phyloP scores from a whole-genome alignment of 2,888 invertebrate species.

The Lycocerus yunnanus region DNA sequence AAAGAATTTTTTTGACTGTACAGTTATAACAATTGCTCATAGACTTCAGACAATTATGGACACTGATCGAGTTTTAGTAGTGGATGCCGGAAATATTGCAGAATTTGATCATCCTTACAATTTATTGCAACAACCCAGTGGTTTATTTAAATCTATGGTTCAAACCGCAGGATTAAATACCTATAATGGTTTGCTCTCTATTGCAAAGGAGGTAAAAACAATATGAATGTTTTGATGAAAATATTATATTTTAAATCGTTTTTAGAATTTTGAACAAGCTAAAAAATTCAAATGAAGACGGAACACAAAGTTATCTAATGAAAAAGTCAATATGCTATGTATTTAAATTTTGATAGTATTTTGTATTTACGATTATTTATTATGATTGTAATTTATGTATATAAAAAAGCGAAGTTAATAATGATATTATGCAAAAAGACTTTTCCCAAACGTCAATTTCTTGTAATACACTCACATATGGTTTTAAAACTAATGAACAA shows the following conservation, averaged over 20 bases:
- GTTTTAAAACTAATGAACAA: too few relatives aligned
- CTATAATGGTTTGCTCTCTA: slow-evolving; percentile 40
- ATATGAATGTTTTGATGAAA: background rate
- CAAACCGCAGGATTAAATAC: slow-evolving; percentile 64
- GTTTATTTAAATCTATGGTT: slow-evolving; percentile 69
- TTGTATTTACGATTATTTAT: too few relatives aligned
- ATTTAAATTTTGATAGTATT: too few relatives aligned
- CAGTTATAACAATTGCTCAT: slow-evolving; percentile 80
- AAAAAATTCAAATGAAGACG: background rate
- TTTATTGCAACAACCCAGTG: slow-evolving; percentile 65
- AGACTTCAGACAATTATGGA: slow-evolving; percentile 82
- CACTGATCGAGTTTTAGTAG: slow-evolving; percentile 76
- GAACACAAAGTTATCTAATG: too few relatives aligned
- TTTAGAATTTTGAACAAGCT: background rate
- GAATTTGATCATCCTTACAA: slow-evolving; percentile 75
- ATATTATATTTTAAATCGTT: background rate
- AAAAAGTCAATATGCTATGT: too few relatives aligned
- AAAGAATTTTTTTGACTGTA: slow-evolving; percentile 71
- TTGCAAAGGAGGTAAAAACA: slow-evolving; percentile 45
- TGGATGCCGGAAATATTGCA: slow-evolving; percentile 72
- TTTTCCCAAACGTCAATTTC: too few relatives aligned
- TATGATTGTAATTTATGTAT: too few relatives aligned
- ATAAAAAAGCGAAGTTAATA: too few relatives aligned
- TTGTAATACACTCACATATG: too few relatives aligned
- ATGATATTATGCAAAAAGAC: too few relatives aligned